A percentile compares a stretch with the other conserved stretches of the same genome.
phyloP scores from a whole-genome alignment of 2,888 invertebrate genomes.

The Baronia brevicornis region DNA sequence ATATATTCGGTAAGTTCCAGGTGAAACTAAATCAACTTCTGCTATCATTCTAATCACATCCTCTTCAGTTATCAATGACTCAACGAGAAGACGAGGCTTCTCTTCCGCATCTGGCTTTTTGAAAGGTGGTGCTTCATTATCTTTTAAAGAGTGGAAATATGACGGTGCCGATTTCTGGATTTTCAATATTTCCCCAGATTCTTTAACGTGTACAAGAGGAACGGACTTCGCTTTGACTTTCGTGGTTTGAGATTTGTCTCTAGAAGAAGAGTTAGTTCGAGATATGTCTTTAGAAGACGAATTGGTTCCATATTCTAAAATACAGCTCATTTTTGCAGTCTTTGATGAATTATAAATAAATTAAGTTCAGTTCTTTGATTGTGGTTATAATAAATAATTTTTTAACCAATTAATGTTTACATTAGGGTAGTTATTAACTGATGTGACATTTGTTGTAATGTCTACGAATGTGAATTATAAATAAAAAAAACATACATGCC shows the following conservation, averaged over 20 bases:
- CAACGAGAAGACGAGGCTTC: constrained; percentile 36
- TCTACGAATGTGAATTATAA: no score
- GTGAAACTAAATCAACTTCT: constrained; percentile 30
- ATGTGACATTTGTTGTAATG: no score
- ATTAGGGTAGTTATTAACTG: no score
- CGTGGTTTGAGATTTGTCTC: constrained; percentile 20
- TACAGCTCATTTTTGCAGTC: no score
- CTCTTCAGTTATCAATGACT: constrained; percentile 37
- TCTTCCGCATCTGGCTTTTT: constrained; percentile 31
- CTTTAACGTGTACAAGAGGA: constrained; percentile 11
- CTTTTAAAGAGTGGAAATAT: constrained; percentile 47
- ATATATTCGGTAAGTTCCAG: constrained; percentile 32
- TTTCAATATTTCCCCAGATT: constrained; percentile 22
- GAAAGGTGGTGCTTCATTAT: constrained; percentile 55
- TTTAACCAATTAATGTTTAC: no score
- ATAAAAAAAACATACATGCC: no score
- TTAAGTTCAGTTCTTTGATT: no score
- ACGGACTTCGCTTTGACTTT: constrained; percentile 36
- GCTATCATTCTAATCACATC: constrained; percentile 50
- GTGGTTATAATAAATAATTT: no score
- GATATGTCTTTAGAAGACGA: no score
- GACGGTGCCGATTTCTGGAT: constrained; percentile 55
- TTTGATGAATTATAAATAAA: no score
- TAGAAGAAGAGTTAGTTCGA: no score
- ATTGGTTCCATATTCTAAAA: no score